Base-by-base conservation (phyloP, 2,888 invertebrate species). In the Cerastoderma edule region DNA sequence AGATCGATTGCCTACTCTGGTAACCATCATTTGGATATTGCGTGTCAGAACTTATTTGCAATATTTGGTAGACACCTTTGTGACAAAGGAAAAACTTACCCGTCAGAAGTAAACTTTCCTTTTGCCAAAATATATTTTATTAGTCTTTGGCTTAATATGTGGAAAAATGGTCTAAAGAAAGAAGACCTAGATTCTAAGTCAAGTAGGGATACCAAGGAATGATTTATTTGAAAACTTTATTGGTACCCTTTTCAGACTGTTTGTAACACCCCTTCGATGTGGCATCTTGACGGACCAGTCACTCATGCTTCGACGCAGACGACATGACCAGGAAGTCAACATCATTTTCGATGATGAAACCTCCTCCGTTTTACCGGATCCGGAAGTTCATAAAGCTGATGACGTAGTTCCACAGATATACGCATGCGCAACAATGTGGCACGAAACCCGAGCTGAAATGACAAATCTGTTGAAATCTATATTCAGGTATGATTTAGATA, bases 181-280 rank as follows among this genome's bases (percentile, higher is more conserved):
- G n/a, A n/a, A n/a, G n/a, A n/a, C n/a, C n/a, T n/a, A n/a, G n/a
- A n/a, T n/a, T n/a, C n/a, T n/a, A n/a, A n/a, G n/a, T n/a, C n/a
- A n/a, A n/a, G n/a, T n/a, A n/a, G n/a, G n/a, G n/a, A n/a, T n/a
- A n/a, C n/a, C n/a, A n/a, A n/a, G n/a, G n/a, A n/a, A n/a, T n/a
- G n/a, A n/a, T n/a, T n/a, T n/a, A n/a, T n/a, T n/a, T n/a, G n/a
- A n/a, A n/a, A n/a, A n/a, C n/a, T n/a, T n/a, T n/a, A n/a, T n/a
- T n/a, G n/a, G n/a, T n/a, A n/a, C n/a, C 16, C 5, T 57, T 70
- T 79, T 2, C 86, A 93, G 94, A 67, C 93, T 99, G 69, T 99
- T 98, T 90, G 96, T 99, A 0, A 95, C 96, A 8, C 99, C 99
- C 0, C 97, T 98, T 96, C 98, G 99, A 93, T 96, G 96, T 89